Percentiles rank a stretch among this genome's conserved stretches.
phyloP scores from a whole-genome alignment of 2,797 vertebrate species.

The Megalops cyprinoides region DNA sequence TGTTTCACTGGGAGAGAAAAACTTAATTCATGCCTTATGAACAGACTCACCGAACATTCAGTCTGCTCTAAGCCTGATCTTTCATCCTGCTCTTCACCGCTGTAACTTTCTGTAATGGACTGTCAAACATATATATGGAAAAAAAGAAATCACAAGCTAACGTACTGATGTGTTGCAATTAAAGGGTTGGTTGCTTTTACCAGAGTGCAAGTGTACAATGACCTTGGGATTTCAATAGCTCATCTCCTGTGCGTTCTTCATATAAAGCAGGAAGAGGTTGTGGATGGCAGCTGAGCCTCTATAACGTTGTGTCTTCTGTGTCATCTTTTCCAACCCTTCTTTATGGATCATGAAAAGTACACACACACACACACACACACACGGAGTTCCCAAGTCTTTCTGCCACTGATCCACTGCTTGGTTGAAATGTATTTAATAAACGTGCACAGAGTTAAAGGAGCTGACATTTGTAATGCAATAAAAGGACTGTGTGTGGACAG shows the following conservation, averaged over 20 bases:
- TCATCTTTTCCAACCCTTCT: slow-evolving; percentile 4
- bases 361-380: neutral
- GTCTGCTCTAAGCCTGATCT: too few relatives aligned
- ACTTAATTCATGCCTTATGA: neutral
- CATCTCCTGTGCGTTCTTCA: slow-evolving; percentile 10
- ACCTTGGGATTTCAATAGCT: slow-evolving; percentile 10
- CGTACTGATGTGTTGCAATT: neutral
- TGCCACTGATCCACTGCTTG: neutral
- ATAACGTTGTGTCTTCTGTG: neutral
- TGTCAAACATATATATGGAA: neutral
- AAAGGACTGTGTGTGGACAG: slow-evolving; percentile 21
- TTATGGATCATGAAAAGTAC: slow-evolving; percentile 24
- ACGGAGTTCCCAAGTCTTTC: neutral
- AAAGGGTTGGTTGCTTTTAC: neutral
- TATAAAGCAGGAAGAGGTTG: neutral
- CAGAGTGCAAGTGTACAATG: neutral
- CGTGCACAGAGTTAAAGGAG: slow-evolving; percentile 14
- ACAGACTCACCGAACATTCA: too few relatives aligned
- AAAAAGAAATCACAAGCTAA: neutral
- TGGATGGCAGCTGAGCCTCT: neutral
- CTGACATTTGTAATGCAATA: slow-evolving; percentile 39
- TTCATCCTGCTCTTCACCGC: neutral
- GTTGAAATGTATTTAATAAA: slow-evolving; percentile 27
- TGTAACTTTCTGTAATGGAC: neutral
- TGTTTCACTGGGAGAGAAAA: too few relatives aligned